Evolutionary conservation across 1,140 invertebrate genomes (phyloP).

Genomic region (Drosophila eugracilis): DNA sequence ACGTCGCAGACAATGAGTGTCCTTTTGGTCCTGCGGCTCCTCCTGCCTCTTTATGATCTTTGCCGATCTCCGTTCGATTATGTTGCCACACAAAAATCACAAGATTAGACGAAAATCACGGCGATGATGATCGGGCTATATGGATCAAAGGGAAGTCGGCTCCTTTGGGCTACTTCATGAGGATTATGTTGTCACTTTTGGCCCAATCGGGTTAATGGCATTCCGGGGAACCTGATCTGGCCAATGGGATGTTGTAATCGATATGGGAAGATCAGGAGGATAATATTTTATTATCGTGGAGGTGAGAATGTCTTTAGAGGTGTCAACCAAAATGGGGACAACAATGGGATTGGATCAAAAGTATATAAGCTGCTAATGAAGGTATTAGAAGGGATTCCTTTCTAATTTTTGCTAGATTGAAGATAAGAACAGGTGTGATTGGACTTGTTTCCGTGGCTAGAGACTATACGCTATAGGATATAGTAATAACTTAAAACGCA

Average conservation of each 20-base stretch:
- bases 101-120: constrained; percentile 69
- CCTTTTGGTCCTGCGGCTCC: constrained; percentile 12
- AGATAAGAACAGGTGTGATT: constrained; percentile 55
- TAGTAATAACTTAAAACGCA: too few relatives aligned
- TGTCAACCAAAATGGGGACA: constrained; percentile 3
- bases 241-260: constrained; percentile 24
- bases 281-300: constrained; percentile 15
- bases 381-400: too few relatives aligned
- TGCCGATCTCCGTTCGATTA: constrained; percentile 55
- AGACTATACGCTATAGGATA: too few relatives aligned
- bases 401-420: background rate
- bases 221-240: constrained; percentile 26
- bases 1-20: constrained; percentile 64
- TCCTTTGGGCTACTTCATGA: constrained; percentile 23
- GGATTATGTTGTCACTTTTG: constrained; percentile 57
- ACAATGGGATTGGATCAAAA: constrained; percentile 3
- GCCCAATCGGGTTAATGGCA: constrained; percentile 38
- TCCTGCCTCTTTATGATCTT: constrained; percentile 62
- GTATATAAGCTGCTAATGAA: constrained; percentile 18
- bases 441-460: constrained; percentile 15
- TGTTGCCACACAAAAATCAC: constrained; percentile 72
- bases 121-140: constrained; percentile 12
- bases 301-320: constrained; percentile 4
- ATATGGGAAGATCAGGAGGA: constrained; percentile 15
- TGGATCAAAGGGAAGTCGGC: constrained; percentile 16